phyloP scores from a whole-genome alignment of 2,113 vertebrate species.

The Strigops habroptila region DNA sequence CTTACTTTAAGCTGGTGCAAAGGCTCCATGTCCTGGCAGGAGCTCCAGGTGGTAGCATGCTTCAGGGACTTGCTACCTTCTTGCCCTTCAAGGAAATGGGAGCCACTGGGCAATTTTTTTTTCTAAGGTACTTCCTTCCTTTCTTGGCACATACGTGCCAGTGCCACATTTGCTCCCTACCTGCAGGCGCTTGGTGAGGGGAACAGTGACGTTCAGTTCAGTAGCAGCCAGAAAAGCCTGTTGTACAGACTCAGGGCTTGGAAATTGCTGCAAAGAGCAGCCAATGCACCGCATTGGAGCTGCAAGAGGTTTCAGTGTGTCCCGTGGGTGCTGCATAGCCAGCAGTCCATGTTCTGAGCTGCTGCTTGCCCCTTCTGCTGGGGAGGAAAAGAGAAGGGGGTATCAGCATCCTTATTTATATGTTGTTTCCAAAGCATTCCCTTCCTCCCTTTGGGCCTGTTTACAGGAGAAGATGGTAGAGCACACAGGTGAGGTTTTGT shows the following conservation, averaged over 20 bases:
- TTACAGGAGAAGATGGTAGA: neutral
- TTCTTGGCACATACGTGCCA: neutral
- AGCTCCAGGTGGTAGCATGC: neutral
- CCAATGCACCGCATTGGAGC: neutral
- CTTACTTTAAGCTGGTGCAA: neutral
- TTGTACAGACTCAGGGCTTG: neutral
- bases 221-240: neutral
- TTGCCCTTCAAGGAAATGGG: neutral
- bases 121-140: neutral
- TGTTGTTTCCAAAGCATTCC: neutral
- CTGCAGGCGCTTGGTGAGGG: accelerated
- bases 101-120: neutral
- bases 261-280: neutral
- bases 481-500: neutral
- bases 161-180: neutral
- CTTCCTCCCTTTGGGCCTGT: neutral
- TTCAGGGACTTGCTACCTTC: neutral
- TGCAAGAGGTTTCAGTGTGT: neutral
- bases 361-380: accelerated
- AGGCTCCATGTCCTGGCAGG: neutral
- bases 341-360: neutral
- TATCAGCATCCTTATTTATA: neutral
- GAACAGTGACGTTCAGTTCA: neutral
- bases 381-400: neutral
- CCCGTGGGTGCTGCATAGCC: accelerated